phyloP scores from a whole-genome alignment of 1,140 invertebrate genomes.

The Scaptomyza montana region DNA sequence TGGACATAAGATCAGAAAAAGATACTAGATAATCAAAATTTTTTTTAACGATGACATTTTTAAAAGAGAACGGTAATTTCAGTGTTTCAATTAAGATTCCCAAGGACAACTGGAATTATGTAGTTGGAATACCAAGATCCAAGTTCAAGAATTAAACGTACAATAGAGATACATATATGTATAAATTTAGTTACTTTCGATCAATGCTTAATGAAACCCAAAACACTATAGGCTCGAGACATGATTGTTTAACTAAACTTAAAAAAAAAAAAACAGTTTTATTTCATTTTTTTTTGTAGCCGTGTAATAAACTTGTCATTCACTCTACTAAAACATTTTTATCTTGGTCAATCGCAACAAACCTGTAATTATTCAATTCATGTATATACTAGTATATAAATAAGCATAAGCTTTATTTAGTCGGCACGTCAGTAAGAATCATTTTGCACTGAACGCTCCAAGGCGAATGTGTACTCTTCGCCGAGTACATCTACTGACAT shows the following conservation, averaged over 20 bases:
- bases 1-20: too few relatives aligned
- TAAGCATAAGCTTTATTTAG: slow-evolving; percentile 3
- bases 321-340: slow-evolving; percentile 14
- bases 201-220: too few relatives aligned
- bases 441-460: slow-evolving; percentile 78
- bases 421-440: slow-evolving; percentile 59
- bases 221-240: too few relatives aligned
- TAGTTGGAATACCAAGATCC: too few relatives aligned
- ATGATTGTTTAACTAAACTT: not conserved
- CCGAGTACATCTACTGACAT: slow-evolving; percentile 64
- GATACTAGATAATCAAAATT: too few relatives aligned
- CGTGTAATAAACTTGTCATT: not conserved
- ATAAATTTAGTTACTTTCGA: too few relatives aligned
- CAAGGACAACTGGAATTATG: too few relatives aligned
- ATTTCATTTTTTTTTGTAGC: not conserved
- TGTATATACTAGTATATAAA: slow-evolving; percentile 19
- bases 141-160: too few relatives aligned
- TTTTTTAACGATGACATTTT: too few relatives aligned
- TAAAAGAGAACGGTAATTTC: too few relatives aligned
- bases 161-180: too few relatives aligned
- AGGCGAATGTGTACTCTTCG: slow-evolving; percentile 73
- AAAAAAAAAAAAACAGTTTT: not conserved
- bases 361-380: slow-evolving; percentile 27
- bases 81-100: too few relatives aligned
- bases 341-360: slow-evolving; percentile 14